Conservation (phyloP, 2,888 invertebrate genomes). For the Camptogramma bilineatum region DNA sequence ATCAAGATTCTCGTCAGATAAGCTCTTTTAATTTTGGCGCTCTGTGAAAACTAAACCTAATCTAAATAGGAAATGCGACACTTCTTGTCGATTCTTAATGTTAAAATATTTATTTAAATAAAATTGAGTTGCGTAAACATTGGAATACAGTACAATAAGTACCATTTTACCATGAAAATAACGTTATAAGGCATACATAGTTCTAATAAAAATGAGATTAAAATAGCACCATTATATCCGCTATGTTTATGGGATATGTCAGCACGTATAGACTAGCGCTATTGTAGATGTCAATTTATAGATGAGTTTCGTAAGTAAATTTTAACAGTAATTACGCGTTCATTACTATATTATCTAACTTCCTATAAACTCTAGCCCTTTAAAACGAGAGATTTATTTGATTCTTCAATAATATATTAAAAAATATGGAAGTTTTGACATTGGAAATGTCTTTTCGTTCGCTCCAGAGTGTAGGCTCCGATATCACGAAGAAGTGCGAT, state of each 20-base stretch:
- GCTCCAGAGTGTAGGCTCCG: no score
- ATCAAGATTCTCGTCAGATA: not conserved
- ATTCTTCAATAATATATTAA: no score
- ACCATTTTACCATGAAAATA: not conserved
- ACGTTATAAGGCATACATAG: no score
- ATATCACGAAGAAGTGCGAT: no score
- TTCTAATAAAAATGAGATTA: constrained; percentile 2
- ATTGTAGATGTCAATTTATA: not conserved
- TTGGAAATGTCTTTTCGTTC: no score
- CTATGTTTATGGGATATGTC: no score
- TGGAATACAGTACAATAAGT: not conserved
- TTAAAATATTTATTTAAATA: not conserved
- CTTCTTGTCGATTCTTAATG: not conserved
- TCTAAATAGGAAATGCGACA: not conserved
- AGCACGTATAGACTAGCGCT: no score
- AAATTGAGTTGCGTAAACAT: no score
- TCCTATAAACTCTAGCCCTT: no score
- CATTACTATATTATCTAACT: no score
- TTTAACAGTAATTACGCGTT: not conserved
- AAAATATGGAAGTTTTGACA: no score
- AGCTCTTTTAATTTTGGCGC: not conserved
- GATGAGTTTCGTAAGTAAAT: not conserved
- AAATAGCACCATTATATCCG: not conserved
- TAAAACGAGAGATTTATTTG: no score
- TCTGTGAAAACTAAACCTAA: not conserved